Percentiles rank a stretch among this genome's conserved stretches.
These are phyloP conservation scores for Pipistrellus kuhlii DNA, from an alignment of 2,797 vertebrate species.

Conservation along the genomic window DNA sequence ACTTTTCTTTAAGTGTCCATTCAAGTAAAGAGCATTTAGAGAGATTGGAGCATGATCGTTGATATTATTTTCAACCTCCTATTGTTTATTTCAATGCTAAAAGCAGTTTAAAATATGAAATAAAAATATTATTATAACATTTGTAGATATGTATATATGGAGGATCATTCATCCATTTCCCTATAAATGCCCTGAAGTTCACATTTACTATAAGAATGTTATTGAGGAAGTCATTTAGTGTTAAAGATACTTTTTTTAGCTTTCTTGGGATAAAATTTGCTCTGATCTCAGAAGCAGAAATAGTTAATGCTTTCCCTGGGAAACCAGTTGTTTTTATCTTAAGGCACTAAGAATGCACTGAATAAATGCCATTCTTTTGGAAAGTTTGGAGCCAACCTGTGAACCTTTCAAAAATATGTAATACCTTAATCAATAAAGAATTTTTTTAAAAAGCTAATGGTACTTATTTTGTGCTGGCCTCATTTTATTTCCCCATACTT, in stretches of 20 bases:
- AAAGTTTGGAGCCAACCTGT: neutral
- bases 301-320: neutral
- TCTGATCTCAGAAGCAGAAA: neutral
- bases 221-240: neutral
- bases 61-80: conserved; percentile 7
- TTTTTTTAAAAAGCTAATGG: neutral
- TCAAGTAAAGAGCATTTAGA: neutral
- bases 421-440: no score
- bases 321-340: conserved; percentile 7
- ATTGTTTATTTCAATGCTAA: conserved; percentile 6
- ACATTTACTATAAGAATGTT: neutral
- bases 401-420: neutral
- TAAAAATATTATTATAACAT: neutral
- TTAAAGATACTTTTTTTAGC: neutral
- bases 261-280: neutral
- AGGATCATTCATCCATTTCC: neutral
- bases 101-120: conserved; percentile 43
- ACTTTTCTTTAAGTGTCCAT: neutral
- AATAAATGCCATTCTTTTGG: conserved; percentile 27
- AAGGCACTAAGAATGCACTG: neutral
- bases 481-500: neutral
- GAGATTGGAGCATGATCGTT: neutral
- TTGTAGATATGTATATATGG: neutral
- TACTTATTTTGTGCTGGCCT: conserved; percentile 13
- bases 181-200: neutral